Conservation (phyloP, 1,140 invertebrate genomes). For the Ceratosolen fusciceps region DNA sequence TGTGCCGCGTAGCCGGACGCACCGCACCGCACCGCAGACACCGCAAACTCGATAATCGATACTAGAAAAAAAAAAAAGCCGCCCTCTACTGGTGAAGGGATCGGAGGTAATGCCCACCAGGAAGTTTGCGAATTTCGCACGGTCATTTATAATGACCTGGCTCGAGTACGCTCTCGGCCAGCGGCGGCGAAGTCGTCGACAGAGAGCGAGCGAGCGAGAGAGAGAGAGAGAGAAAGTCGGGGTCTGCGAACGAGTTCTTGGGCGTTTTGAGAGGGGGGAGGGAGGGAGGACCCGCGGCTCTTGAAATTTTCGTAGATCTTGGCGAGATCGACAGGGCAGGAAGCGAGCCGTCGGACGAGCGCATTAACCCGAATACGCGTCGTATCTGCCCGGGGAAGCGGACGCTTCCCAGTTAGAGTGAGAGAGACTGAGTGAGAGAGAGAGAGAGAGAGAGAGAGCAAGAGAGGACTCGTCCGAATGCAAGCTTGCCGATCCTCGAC, state of each 20-base stretch:
- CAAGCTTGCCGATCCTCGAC: not conserved
- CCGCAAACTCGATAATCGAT: slow-evolving; percentile 41
- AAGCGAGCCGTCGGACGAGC: too few species aligned
- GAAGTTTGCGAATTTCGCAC: slow-evolving; percentile 35
- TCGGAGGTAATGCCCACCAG: not conserved
- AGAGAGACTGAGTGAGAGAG: not conserved
- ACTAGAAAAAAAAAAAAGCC: slow-evolving; percentile 13
- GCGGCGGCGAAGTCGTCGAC: too few species aligned
- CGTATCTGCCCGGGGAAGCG: too few species aligned
- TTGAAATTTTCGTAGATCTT: too few species aligned
- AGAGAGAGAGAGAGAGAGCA: not conserved
- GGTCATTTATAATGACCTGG: not conserved
- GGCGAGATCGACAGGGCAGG: too few species aligned
- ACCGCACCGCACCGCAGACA: slow-evolving; percentile 29
- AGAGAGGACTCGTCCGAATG: too few species aligned
- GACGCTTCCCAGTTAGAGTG: too few species aligned
- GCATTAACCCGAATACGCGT: too few species aligned
- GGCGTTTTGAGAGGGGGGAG: not conserved
- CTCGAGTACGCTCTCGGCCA: too few species aligned
- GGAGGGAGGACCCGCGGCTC: too few species aligned
- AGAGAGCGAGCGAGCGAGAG: not conserved
- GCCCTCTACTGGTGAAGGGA: not conserved
- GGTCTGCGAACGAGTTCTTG: too few species aligned
- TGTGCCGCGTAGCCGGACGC: not conserved
- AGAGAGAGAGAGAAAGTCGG: not conserved